These are phyloP conservation scores for Alviniconcha strummeri DNA, from an alignment of 2,888 invertebrate species.

Conservation along the genomic window DNA sequence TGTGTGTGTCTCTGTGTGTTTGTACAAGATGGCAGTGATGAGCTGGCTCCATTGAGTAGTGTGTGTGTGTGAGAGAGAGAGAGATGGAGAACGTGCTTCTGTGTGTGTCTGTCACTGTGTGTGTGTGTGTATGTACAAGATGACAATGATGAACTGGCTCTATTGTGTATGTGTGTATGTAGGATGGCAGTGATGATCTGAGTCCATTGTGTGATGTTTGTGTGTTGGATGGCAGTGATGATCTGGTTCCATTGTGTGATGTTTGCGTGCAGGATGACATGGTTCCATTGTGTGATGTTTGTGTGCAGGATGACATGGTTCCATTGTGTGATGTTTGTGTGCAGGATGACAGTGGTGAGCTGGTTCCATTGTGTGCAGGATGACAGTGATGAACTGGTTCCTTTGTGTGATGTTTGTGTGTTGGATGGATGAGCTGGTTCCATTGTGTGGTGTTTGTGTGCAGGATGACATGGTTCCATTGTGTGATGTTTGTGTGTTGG, in stretches of 20 bases:
- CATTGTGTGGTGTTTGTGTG: not conserved
- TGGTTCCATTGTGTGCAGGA: conserved; percentile 74
- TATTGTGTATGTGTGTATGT: not conserved
- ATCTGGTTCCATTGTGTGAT: too few species aligned
- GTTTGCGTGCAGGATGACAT: too few species aligned
- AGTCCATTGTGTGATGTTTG: too few species aligned
- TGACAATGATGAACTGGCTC: not conserved
- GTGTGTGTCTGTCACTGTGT: not conserved
- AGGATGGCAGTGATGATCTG: not conserved
- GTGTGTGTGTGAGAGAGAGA: not conserved
- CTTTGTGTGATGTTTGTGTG: not conserved
- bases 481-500: not conserved
- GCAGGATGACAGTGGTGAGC: conserved; percentile 78
- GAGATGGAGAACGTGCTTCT: too few species aligned
- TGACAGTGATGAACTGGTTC: not conserved
- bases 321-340: too few species aligned
- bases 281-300: too few species aligned
- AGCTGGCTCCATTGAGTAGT: not conserved
- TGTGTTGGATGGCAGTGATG: too few species aligned
- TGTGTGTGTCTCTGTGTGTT: not conserved
- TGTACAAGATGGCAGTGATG: not conserved
- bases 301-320: too few species aligned
- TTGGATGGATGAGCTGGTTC: not conserved
- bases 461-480: not conserved
- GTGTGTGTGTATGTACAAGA: not conserved